Percentiles rank a stretch among this genome's conserved stretches.
These are phyloP conservation scores for Ammodytes marinus DNA, from an alignment of 2,113 vertebrate species.

Conservation along the genomic window DNA sequence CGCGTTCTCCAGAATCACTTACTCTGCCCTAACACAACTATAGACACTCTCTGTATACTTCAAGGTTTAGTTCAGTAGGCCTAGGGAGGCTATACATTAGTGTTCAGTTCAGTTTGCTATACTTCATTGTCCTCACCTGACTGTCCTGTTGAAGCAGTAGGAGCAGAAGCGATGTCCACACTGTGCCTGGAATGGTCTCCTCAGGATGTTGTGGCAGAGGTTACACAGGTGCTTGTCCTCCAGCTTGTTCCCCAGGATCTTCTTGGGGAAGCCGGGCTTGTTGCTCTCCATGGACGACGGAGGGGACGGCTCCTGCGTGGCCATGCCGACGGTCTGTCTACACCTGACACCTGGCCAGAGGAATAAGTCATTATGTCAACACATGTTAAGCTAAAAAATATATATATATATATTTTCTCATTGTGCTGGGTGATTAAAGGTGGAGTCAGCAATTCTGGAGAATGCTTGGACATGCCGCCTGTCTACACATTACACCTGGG, in stretches of 20 bases:
- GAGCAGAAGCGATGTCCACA: conserved; percentile 98
- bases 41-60: too few species aligned
- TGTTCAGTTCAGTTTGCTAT: too few species aligned
- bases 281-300: conserved; percentile 90
- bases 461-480: too few species aligned
- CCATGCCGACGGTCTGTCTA: conserved; percentile 77
- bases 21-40: too few species aligned
- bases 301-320: conserved; percentile 88
- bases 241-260: conserved; percentile 91
- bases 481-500: too few species aligned
- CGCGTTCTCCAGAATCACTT: too few species aligned
- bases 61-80: too few species aligned
- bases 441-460: too few species aligned
- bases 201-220: conserved; percentile 91
- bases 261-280: conserved; percentile 92
- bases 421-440: too few species aligned
- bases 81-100: too few species aligned
- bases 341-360: conserved; percentile 63
- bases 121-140: conserved; percentile 66
- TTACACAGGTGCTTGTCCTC: conserved; percentile 97
- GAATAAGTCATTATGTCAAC: not conserved
- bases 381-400: too few species aligned
- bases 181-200: conserved; percentile 94
- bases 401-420: too few species aligned
- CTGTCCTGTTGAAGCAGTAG: conserved; percentile 88